phyloP scores from a whole-genome alignment of 1,140 invertebrate species.

The Leptopilina boulardi region DNA sequence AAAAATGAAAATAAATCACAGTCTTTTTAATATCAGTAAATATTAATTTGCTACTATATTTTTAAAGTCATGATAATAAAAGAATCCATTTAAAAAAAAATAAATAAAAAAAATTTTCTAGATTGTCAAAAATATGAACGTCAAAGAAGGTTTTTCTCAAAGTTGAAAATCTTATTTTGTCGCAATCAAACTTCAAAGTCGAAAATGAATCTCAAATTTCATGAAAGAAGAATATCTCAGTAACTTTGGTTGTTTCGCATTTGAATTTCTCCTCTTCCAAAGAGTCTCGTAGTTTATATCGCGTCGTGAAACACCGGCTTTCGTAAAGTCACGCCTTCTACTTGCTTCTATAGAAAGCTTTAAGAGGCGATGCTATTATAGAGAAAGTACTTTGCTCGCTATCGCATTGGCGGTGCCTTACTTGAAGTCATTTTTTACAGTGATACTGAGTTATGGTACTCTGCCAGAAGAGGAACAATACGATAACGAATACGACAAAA shows the following conservation, averaged over 20 bases:
- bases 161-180: too few relatives aligned
- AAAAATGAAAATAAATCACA: too few relatives aligned
- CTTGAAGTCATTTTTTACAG: neutral
- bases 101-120: too few relatives aligned
- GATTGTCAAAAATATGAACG: too few relatives aligned
- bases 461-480: neutral
- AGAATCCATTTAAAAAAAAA: too few relatives aligned
- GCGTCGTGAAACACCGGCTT: constrained; percentile 26
- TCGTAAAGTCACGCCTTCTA: constrained; percentile 24
- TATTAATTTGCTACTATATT: too few relatives aligned
- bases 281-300: constrained; percentile 7
- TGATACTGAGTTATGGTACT: neutral
- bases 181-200: neutral
- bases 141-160: too few relatives aligned
- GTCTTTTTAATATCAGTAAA: too few relatives aligned
- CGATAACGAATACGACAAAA: neutral
- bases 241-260: constrained; percentile 19
- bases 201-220: neutral
- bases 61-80: too few relatives aligned
- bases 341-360: constrained; percentile 24
- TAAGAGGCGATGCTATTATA: constrained; percentile 25
- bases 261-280: constrained; percentile 4
- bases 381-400: constrained; percentile 25
- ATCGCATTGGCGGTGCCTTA: constrained; percentile 6
- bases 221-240: constrained; percentile 13